phyloP scores from a whole-genome alignment of 2,113 vertebrate genomes.

The Danio rerio region GRCz12tu NC_133197.1:17796501-17797000 shows the following conservation, averaged over 20 bases:
- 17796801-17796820: conserved; percentile 59
- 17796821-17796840: conserved; percentile 60
- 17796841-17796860: conserved; percentile 41
- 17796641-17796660: conserved; percentile 32
- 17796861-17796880: neutral
- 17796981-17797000: too few relatives aligned
- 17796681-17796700: conserved; percentile 35
- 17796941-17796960: too few relatives aligned
- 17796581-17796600: conserved; percentile 57
- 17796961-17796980: too few relatives aligned
- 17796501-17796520: neutral
- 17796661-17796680: conserved; percentile 51
- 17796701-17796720: conserved; percentile 42
- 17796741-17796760: conserved; percentile 62
- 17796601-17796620: conserved; percentile 43
- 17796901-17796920: neutral
- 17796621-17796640: conserved; percentile 53
- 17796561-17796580: conserved; percentile 39
- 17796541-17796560: conserved; percentile 51
- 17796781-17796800: conserved; percentile 64
- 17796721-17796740: conserved; percentile 62
- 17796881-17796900: conserved; percentile 1
- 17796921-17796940: neutral
- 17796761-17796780: conserved; percentile 53
- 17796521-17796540: conserved; percentile 14